Evolutionary conservation across 2,113 vertebrate genomes (phyloP).

Genomic region (Cinclus cinclus): DNA sequence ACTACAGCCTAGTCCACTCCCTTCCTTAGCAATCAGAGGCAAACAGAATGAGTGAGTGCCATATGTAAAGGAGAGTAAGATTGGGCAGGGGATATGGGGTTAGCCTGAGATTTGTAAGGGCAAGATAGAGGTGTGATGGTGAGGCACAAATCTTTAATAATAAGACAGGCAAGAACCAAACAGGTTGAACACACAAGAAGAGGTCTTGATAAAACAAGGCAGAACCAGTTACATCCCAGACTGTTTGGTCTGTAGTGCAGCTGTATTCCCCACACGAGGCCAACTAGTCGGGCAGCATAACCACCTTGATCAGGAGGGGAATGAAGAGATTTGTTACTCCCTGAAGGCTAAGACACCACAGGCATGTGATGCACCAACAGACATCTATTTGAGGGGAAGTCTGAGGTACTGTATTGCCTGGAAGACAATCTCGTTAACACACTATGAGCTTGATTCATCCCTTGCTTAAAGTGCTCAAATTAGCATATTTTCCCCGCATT

Average conservation of each 20-base stretch:
- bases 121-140: not conserved
- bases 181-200: not conserved
- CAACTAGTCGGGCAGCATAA: not conserved
- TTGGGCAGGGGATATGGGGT: not conserved
- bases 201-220: not conserved
- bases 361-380: not conserved
- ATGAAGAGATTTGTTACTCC: not conserved
- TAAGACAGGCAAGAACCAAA: not conserved
- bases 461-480: not conserved
- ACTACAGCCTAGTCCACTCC: not conserved
- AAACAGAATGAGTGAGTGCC: not conserved
- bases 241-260: not conserved
- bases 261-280: not conserved
- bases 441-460: not conserved
- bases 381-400: not conserved
- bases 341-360: not conserved
- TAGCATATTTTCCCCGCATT: not conserved
- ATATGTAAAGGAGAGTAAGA: not conserved
- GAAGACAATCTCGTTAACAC: not conserved
- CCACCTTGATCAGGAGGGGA: not conserved
- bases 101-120: not conserved
- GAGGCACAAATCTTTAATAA: not conserved
- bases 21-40: not conserved
- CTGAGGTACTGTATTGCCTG: not conserved
- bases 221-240: not conserved